Base-by-base conservation (phyloP, 2,888 invertebrate genomes). In the Cistogaster globosa region DNA sequence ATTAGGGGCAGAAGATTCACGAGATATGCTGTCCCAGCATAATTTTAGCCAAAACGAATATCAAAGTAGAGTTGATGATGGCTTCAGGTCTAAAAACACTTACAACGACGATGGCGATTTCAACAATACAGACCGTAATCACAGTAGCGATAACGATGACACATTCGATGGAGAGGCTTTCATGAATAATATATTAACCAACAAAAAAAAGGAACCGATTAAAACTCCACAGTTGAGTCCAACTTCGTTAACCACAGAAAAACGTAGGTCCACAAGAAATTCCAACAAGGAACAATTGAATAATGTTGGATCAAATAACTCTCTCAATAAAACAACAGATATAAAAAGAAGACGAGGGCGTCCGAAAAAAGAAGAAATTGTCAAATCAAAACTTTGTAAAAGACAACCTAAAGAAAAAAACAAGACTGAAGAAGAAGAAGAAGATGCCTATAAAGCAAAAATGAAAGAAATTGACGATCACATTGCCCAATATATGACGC, bases 401-500 rank as follows among this genome's bases (percentile, higher is more conserved):
- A 45, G 57, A n/a, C 32, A 71, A 60, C 14, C 12, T 26, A 72
- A 71, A 57, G 71, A 65, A 18, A 76, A 63, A 72, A n/a, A 45
- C 12, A 68, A 75, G 69, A 57, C 36, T 14, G 20, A 75, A 14
- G 79, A 79, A 6, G 83, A 79, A 6, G 83, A 84, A 53, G 60
- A 84, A 38, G 83, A 86, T 69, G 77, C 62, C 0, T 86, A 87
- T 42, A 86, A 85, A 20, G 58, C 86, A 32, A 88, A 87, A 14
- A 87, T 89, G 88, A 88, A 88, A 65, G 91, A 90, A 80, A 90
- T 90, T 26, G 92, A 92, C 80, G 86, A 88, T 18, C 90, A 91
- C 84, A 92, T 92, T 42, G 88, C 91, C 0, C 88, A 89, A 22
- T 89, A 91, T 62, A 91, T 92, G 90, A 89, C 90, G 1, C 88